A percentile compares a stretch with the other conserved stretches of the same genome.
Evolutionary conservation across 2,797 vertebrate genomes (phyloP).

Genomic region (Pogoniulus pusillus): DNA sequence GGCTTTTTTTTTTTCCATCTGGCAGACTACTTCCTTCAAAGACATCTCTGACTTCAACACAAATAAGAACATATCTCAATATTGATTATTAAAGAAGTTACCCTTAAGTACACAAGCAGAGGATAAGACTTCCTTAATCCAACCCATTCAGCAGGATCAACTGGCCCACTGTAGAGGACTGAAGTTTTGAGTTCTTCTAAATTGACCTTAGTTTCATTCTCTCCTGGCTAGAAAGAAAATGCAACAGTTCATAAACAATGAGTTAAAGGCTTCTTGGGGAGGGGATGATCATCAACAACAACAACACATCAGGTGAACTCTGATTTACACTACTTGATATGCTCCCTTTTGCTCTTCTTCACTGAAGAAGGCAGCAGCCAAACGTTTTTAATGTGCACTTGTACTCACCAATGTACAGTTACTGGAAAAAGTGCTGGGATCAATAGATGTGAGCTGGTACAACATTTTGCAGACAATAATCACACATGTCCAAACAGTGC

Average conservation of each 20-base stretch:
- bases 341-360: conserved; percentile 17
- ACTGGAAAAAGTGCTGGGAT: conserved; percentile 81
- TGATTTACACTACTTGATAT: not conserved
- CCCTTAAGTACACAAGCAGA: conserved; percentile 89
- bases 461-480: conserved; percentile 98
- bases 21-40: not conserved
- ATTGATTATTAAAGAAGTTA: conserved; percentile 67
- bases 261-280: not conserved
- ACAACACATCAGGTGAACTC: not conserved
- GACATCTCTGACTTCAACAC: not conserved
- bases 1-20: not conserved
- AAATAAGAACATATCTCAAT: not conserved
- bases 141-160: conserved; percentile 93
- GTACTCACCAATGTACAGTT: conserved; percentile 86
- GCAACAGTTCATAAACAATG: not conserved
- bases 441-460: conserved; percentile 91
- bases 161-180: conserved; percentile 78
- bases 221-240: conserved; percentile 77
- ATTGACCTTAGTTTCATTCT: conserved; percentile 68
- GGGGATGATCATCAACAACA: not conserved
- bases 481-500: conserved; percentile 96
- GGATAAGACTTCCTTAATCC: conserved; percentile 84
- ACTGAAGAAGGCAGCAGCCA: conserved; percentile 1
- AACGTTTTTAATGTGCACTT: not conserved
- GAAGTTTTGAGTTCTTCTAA: conserved; percentile 71